These are phyloP conservation scores for Cavia porcellus DNA, from an alignment of 2,113 vertebrate species.

Conservation along the genomic window DNA sequence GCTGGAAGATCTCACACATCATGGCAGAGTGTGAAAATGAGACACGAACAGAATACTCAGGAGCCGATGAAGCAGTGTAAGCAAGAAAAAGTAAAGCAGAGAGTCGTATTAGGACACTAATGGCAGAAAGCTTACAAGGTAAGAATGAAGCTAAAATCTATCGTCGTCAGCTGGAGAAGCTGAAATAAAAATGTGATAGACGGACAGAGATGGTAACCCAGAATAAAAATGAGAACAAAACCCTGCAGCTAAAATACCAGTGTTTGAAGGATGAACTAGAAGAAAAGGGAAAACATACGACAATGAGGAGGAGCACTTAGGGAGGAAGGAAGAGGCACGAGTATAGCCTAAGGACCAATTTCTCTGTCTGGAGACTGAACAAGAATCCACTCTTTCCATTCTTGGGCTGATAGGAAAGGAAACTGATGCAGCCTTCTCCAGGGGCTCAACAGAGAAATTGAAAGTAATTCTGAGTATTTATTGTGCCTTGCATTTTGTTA, in stretches of 20 bases:
- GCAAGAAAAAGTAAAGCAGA: conserved; percentile 91
- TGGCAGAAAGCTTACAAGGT: conserved; percentile 91
- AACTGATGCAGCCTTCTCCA: conserved; percentile 91
- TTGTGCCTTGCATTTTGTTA: conserved; percentile 64
- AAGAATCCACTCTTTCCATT: conserved; percentile 92
- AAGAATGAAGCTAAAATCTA: conserved; percentile 90
- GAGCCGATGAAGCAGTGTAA: conserved; percentile 88
- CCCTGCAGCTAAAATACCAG: conserved; percentile 91
- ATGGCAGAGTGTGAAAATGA: conserved; percentile 86
- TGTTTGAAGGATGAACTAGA: conserved; percentile 92
- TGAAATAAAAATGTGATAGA: conserved; percentile 93
- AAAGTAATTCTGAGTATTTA: conserved; percentile 90
- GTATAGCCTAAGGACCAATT: conserved; percentile 93
- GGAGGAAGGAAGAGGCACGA: conserved; percentile 87
- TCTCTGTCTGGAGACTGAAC: conserved; percentile 90
- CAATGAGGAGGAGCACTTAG: conserved; percentile 86
- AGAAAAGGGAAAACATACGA: conserved; percentile 89
- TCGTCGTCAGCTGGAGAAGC: conserved; percentile 92
- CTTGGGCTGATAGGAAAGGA: conserved; percentile 92
- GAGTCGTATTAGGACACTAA: conserved; percentile 88
- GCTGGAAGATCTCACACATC: conserved; percentile 87
- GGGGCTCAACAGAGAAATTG: conserved; percentile 91
- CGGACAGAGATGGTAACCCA: conserved; percentile 90
- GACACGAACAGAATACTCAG: conserved; percentile 90
- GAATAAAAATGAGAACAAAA: conserved; percentile 89